Conservation (phyloP, 2,888 invertebrate genomes). For the Xestia sexstrigata region DNA sequence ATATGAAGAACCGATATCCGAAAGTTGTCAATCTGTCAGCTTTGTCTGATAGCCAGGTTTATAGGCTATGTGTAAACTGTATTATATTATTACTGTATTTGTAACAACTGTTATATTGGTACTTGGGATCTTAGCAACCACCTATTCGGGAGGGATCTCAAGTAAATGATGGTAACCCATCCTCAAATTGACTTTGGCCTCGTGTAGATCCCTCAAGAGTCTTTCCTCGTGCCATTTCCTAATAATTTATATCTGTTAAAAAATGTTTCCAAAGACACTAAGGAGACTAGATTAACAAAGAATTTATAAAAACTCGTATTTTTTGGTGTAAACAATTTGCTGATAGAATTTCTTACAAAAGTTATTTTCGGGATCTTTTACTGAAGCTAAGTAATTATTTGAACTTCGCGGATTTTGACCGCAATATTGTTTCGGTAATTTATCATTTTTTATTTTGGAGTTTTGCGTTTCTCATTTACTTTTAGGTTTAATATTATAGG, state of each 20-base stretch:
- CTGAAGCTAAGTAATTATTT: conserved; percentile 39
- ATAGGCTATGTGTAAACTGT: background rate
- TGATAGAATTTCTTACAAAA: conserved; percentile 53
- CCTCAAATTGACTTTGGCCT: background rate
- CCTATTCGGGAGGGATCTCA: background rate
- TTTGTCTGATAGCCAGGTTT: background rate
- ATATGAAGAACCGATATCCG: background rate
- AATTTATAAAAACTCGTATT: conserved; percentile 31
- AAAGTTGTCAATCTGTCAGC: background rate
- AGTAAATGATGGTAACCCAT: background rate
- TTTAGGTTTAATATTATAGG: conserved; percentile 18
- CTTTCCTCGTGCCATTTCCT: background rate
- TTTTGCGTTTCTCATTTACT: conserved; percentile 31
- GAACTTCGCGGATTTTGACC: conserved; percentile 35
- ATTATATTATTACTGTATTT: too few species aligned
- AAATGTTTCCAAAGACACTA: conserved; percentile 5
- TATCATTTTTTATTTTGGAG: conserved; percentile 58
- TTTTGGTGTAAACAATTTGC: conserved; percentile 56
- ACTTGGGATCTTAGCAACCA: background rate
- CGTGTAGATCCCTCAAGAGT: background rate
- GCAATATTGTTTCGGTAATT: conserved; percentile 57
- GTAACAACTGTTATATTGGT: background rate
- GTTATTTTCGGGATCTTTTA: conserved; percentile 35
- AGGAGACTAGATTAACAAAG: conserved; percentile 3
- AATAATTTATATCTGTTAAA: conserved; percentile 13